Evolutionary conservation across 2,113 vertebrate species (phyloP).

Genomic region (Ailurus styani): DNA sequence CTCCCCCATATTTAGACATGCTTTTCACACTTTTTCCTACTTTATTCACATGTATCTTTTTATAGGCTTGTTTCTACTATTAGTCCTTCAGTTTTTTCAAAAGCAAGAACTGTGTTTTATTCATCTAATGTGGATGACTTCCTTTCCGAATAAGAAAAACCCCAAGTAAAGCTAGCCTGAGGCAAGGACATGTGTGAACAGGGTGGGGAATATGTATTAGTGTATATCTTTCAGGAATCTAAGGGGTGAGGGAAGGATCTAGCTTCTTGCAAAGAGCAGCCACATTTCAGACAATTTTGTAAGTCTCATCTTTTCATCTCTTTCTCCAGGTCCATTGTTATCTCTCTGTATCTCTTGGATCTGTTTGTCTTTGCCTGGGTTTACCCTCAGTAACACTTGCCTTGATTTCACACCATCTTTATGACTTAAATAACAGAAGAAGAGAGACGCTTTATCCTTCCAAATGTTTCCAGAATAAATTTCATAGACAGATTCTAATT

Average conservation of each 20-base stretch:
- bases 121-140: background rate
- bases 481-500: background rate
- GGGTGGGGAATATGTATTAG: background rate
- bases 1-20: too few relatives aligned
- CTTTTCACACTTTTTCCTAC: background rate
- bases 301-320: background rate
- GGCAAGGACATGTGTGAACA: fast-evolving
- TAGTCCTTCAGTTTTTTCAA: background rate
- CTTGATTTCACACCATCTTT: background rate
- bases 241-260: too few relatives aligned
- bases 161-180: background rate
- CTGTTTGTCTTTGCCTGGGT: background rate
- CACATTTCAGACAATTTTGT: background rate
- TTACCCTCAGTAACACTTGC: background rate
- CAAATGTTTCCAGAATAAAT: background rate
- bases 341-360: background rate
- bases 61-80: background rate
- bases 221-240: background rate
- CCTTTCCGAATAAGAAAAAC: background rate
- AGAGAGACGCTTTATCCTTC: background rate
- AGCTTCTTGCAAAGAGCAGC: background rate
- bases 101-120: background rate
- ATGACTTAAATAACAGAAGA: background rate
- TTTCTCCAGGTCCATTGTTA: background rate
- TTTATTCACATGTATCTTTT: background rate